Conservation (phyloP, 2,113 vertebrate genomes). For the Macaca nemestrina region DNA sequence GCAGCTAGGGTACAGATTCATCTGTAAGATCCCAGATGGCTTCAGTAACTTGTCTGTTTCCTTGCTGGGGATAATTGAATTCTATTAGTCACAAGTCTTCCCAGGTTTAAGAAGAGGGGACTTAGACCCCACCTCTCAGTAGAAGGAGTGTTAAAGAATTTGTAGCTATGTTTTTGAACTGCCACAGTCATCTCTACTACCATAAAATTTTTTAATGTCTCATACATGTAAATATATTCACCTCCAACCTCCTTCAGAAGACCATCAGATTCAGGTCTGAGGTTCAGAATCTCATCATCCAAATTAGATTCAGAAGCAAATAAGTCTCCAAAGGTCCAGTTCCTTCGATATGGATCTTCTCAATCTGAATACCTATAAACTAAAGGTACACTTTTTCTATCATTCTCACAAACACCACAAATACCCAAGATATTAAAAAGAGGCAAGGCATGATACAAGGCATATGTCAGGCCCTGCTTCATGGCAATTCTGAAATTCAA, state of each 20-base stretch:
- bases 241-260: background rate
- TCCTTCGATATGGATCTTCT: background rate
- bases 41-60: background rate
- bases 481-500: background rate
- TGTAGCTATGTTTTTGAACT: background rate
- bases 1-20: background rate
- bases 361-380: background rate
- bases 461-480: background rate
- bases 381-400: background rate
- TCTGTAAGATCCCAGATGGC: background rate
- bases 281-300: background rate
- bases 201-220: slow-evolving; percentile 31
- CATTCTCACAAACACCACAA: background rate
- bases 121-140: background rate
- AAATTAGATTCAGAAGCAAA: background rate
- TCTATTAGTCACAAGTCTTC: background rate
- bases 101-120: background rate
- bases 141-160: background rate
- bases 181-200: background rate
- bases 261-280: background rate
- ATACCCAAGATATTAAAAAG: background rate
- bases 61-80: background rate
- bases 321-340: background rate
- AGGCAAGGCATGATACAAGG: background rate
- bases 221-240: background rate